These are phyloP conservation scores for Argya squamiceps DNA, from an alignment of 2,797 vertebrate genomes.

Conservation along the genomic window DNA sequence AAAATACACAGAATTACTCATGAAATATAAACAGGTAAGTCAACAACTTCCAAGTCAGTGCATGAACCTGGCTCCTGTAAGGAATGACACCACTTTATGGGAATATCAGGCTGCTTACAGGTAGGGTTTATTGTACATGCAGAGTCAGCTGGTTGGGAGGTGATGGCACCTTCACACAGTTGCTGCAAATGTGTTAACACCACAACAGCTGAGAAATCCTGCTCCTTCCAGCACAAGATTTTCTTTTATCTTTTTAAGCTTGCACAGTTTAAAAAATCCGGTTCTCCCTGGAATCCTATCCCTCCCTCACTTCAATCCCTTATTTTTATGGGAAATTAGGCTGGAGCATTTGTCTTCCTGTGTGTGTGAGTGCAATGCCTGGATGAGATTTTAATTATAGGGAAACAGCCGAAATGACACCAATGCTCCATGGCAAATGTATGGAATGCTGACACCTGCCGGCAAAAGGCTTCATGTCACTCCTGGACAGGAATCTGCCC, in stretches of 20 bases:
- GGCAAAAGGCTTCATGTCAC: conserved; percentile 11
- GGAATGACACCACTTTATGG: background rate
- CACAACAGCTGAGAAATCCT: background rate
- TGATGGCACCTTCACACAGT: background rate
- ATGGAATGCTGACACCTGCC: conserved; percentile 71
- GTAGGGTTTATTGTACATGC: background rate
- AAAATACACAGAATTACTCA: background rate
- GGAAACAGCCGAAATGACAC: background rate
- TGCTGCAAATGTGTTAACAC: background rate
- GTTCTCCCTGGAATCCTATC: background rate
- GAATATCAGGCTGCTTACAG: background rate
- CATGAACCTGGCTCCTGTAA: background rate
- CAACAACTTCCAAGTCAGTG: background rate
- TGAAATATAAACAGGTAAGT: background rate
- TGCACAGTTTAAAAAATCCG: background rate
- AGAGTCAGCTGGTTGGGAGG: background rate
- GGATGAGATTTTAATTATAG: background rate
- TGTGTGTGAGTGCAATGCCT: background rate
- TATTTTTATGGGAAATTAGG: background rate
- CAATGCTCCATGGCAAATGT: background rate
- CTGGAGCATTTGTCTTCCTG: background rate
- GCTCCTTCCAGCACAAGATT: background rate
- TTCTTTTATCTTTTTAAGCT: background rate
- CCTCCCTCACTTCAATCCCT: background rate
- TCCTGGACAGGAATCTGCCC: background rate